Conservation (phyloP, 1,140 invertebrate genomes). For the Bombus soroeensis region DNA sequence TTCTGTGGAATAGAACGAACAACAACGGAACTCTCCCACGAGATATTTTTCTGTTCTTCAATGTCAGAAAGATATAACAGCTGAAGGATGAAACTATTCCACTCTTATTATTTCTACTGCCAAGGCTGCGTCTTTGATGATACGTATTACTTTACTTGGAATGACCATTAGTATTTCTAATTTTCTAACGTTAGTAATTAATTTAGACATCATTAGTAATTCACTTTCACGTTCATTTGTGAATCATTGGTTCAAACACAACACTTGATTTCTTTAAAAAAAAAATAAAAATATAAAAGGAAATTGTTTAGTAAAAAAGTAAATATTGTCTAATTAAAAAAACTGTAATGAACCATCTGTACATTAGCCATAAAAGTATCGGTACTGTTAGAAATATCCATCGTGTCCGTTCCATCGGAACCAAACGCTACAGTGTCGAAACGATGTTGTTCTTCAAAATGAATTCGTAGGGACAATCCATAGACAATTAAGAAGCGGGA, state of each 20-base stretch:
- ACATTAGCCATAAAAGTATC: background rate
- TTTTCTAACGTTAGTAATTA: background rate
- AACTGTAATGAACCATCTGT: background rate
- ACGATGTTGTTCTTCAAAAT: constrained; percentile 52
- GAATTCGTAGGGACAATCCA: background rate
- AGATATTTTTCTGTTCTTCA: constrained; percentile 17
- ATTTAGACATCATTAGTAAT: background rate
- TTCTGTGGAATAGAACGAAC: background rate
- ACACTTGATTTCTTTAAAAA: background rate
- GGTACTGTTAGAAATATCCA: background rate
- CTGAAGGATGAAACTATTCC: background rate
- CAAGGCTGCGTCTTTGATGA: background rate
- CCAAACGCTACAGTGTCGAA: background rate
- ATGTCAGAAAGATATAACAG: background rate
- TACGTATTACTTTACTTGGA: background rate
- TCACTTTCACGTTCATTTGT: background rate
- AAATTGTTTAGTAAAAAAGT: background rate
- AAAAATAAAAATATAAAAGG: background rate
- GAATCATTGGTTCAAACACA: background rate
- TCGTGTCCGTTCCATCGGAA: background rate
- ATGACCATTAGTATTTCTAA: background rate
- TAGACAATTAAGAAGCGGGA: constrained; percentile 27
- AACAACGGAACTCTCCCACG: background rate
- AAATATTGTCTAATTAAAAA: background rate
- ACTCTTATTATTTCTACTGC: background rate